Evolutionary conservation across 2,888 invertebrate species (phyloP).

Genomic region (Watsonalla binaria): DNA sequence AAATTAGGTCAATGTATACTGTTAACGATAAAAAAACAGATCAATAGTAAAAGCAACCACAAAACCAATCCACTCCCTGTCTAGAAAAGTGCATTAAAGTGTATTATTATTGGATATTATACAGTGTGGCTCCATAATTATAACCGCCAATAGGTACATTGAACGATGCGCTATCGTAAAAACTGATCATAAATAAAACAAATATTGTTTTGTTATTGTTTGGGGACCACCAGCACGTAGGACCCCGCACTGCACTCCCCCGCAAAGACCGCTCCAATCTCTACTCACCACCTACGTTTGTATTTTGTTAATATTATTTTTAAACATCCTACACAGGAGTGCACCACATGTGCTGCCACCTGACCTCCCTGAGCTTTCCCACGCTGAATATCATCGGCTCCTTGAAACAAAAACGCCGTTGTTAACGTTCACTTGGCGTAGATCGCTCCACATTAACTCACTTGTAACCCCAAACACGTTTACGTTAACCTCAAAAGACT

Average conservation of each 20-base stretch:
- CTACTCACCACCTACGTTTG: constrained; percentile 50
- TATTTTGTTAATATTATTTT: constrained; percentile 72
- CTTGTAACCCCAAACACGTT: constrained; percentile 31
- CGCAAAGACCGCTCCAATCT: constrained; percentile 54
- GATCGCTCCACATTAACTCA: constrained; percentile 34
- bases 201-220: constrained; percentile 66
- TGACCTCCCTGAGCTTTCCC: constrained; percentile 74
- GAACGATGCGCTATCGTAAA: constrained; percentile 39
- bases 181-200: constrained; percentile 53
- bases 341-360: constrained; percentile 74
- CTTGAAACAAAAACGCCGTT: constrained; percentile 52
- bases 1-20: not conserved
- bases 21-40: constrained; percentile 2
- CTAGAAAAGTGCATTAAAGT: constrained; percentile 21
- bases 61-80: constrained; percentile 22
- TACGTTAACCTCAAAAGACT: constrained; percentile 24
- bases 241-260: constrained; percentile 49
- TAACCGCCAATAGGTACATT: constrained; percentile 31
- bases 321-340: constrained; percentile 67
- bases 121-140: constrained; percentile 43
- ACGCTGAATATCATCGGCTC: constrained; percentile 56
- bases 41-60: constrained; percentile 12
- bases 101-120: constrained; percentile 25
- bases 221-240: constrained; percentile 59
- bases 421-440: constrained; percentile 48